A percentile compares a stretch with the other conserved stretches of the same genome.
Evolutionary conservation across 2,797 vertebrate genomes (phyloP).

Genomic region (Sebastes steindachneri): DNA sequence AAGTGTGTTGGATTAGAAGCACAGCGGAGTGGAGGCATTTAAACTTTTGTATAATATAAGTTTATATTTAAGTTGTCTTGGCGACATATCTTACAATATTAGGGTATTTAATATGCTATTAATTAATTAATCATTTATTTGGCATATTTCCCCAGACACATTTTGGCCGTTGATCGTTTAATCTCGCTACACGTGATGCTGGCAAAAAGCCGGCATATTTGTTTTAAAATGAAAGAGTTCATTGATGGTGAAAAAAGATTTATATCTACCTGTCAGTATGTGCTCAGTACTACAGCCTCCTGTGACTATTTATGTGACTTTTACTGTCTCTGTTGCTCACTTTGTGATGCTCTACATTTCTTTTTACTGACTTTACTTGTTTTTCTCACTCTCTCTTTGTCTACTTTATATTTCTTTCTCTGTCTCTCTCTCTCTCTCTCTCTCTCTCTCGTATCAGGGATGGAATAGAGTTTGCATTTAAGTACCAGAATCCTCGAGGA

Average conservation of each 20-base stretch:
- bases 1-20: no score
- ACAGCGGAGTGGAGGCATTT: no score
- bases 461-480: slow-evolving; percentile 99
- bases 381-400: not conserved
- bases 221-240: not conserved
- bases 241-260: not conserved
- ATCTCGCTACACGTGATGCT: no score
- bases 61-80: no score
- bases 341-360: not conserved
- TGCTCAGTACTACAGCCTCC: not conserved
- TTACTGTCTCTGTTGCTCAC: not conserved
- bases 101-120: no score
- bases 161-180: no score
- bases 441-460: slow-evolving; percentile 83
- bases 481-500: slow-evolving; percentile 97
- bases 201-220: no score
- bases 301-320: not conserved
- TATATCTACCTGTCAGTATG: not conserved
- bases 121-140: no score
- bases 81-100: no score
- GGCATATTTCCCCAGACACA: no score
- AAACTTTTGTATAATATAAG: no score
- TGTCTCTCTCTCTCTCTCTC: rapidly evolving
- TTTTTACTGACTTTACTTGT: not conserved
- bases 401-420: not conserved